These are phyloP conservation scores for Drosophila recens DNA, from an alignment of 2,888 invertebrate genomes.

Conservation along the genomic window DNA sequence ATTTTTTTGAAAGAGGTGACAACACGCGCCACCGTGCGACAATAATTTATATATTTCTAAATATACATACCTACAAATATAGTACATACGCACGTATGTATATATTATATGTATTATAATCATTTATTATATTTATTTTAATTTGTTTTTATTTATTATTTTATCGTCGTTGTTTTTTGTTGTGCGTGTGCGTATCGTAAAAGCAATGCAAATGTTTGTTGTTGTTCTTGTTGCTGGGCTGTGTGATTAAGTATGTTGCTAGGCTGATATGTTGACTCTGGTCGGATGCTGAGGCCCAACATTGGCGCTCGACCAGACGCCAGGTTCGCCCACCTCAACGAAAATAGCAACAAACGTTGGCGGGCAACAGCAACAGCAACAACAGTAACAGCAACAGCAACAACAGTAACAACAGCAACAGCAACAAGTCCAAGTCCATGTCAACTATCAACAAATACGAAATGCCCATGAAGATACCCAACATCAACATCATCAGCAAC, in stretches of 20 bases:
- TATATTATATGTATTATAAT: slow-evolving; percentile 10
- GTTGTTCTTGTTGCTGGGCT: slow-evolving; percentile 22
- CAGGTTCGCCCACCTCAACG: slow-evolving; percentile 75
- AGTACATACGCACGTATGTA: slow-evolving; percentile 6
- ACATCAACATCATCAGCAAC: background rate
- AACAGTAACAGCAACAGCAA: slow-evolving; percentile 26
- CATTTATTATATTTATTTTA: slow-evolving; percentile 35
- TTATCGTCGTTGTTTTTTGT: slow-evolving; percentile 14
- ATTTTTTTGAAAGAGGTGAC: slow-evolving; percentile 55
- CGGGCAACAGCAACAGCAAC: slow-evolving; percentile 33
- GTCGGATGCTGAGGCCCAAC: slow-evolving; percentile 40
- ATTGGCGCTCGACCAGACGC: slow-evolving; percentile 47
- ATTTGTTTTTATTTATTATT: slow-evolving; percentile 8
- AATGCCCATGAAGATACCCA: slow-evolving; percentile 15
- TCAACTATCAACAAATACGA: slow-evolving; percentile 29
- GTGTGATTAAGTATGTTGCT: slow-evolving; percentile 36
- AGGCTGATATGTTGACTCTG: slow-evolving; percentile 23
- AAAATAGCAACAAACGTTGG: slow-evolving; percentile 54
- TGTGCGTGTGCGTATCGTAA: slow-evolving; percentile 63
- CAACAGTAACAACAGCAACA: slow-evolving; percentile 13
- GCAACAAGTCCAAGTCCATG: slow-evolving; percentile 73
- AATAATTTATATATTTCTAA: slow-evolving; percentile 27
- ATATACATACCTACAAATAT: slow-evolving; percentile 2
- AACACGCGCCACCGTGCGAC: slow-evolving; percentile 29
- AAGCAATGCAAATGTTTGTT: slow-evolving; percentile 47